Evolutionary conservation across 2,888 invertebrate species (phyloP), one percentile per base, ranked within the genome.

Genomic region (Ischnus inquisitorius): DNA sequence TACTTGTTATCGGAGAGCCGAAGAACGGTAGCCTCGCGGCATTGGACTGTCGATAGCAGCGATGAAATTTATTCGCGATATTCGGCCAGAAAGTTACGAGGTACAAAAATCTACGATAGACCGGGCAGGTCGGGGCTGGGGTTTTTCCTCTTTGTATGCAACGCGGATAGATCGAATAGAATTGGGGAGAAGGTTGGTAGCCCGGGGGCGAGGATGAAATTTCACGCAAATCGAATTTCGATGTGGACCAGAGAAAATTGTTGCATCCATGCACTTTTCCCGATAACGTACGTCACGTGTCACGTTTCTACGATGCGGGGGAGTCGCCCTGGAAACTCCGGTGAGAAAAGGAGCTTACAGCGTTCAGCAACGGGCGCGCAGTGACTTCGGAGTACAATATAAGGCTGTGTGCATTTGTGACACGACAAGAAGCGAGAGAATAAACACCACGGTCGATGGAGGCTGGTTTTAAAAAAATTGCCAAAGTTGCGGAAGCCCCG

Each of bases 381-480:
- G 16, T 34, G 28, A 28, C 28, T 68, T 68, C n/a, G 5, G 3
- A n/a, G 28, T 25, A n/a, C 10, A 34, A 51, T 28, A 51, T 28
- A 4, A 10, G n/a, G 10, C 16, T n/a, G 12, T 34, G 34, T 28
- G 51, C 34, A 34, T 51, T 51, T 2, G 16, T 48, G 51, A 10
- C 48, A 74, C 64, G 41, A 8, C 57, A 60, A 64, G 72, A 71
- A 60, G 1, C 22, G 54, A 64, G 60, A 51, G 16, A 54, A n/a
- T 65, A 19, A 51, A 51, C 67, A 41, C 54, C 64, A 69, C 54
- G 19, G 62, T 54, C 54, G 22, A 54, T 54, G 54, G 10, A 34
- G 34, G 16, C 22, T 78, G 19, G 46, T 69, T 41, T 78, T 69
- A 43, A 69, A 62, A n/a, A 69, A 69, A 78, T 68, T 57, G 54